Base-by-base conservation (phyloP, 2,888 invertebrate genomes). In the Agrenia bidenticulata region DNA sequence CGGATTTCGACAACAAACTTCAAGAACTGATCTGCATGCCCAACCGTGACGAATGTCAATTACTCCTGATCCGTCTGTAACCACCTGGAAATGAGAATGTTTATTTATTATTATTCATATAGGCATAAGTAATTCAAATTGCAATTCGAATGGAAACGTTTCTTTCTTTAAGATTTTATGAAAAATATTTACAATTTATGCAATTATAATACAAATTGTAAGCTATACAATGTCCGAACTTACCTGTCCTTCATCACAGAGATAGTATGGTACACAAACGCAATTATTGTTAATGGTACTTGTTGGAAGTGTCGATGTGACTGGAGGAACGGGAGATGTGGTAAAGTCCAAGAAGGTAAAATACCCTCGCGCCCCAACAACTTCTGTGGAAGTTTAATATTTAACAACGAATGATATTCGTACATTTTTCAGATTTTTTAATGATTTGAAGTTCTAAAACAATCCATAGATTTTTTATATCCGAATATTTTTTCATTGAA, bases 171-270 rank as follows among this genome's bases (percentile, higher is more conserved):
- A n/a, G 7, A 39, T 15, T 39, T 39, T 39, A 24, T 53, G 17
- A 32, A 39, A 39, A 7, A 39, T 39, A 39, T 11, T 39, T 39
- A 39, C 15, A 39, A 39, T 39, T 39, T 39, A 42, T 53, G 41
- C 21, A 23, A 19, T 55, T 17, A 24, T 24, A 21, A 23, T 13
- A 19, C 23, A 32, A 17, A n/a, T 15, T 49, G 1, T 2, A 13
- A 5, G n/a, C 2, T 19, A 11, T 26, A 2, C 42, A 2, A 15
- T n/a, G n/a, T n/a, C n/a, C n/a, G n/a, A 58, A 24, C 17, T 15
- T 56, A 75, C 75, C 72, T 75, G 72, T 58, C 69, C 69, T 60
- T 75, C 73, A 42, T 73, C 73, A 58, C 75, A 75, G 37, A 58
- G 67, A 50, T 73, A 75, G 64, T 72, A 75, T 24, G 75, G 75